phyloP scores from a whole-genome alignment of 2,888 invertebrate species.

The Drosophila limbata region DNA sequence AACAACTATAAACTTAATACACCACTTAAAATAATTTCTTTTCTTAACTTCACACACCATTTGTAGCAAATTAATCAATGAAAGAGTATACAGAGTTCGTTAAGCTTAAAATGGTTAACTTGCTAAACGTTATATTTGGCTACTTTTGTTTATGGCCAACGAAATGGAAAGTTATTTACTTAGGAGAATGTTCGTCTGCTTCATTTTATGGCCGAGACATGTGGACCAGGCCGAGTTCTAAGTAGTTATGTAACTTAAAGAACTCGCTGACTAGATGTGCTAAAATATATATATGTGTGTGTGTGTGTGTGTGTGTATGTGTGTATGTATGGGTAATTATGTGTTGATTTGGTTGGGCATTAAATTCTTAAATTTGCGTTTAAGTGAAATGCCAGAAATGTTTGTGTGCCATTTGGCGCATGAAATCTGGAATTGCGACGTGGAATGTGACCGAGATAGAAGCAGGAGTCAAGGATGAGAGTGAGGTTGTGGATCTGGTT shows the following conservation, averaged over 20 bases:
- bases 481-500: slow-evolving; percentile 31
- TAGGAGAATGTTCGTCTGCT: slow-evolving; percentile 61
- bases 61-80: too few relatives aligned
- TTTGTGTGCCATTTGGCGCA: slow-evolving; percentile 67
- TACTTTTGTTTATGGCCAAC: slow-evolving; percentile 74
- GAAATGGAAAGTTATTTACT: slow-evolving; percentile 81
- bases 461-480: background rate
- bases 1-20: too few relatives aligned
- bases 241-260: slow-evolving; percentile 28
- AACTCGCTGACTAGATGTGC: background rate
- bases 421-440: slow-evolving; percentile 72
- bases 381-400: slow-evolving; percentile 59
- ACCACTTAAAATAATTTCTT: too few relatives aligned
- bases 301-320: too few relatives aligned
- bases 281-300: too few relatives aligned
- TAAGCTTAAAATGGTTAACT: background rate
- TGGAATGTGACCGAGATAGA: slow-evolving; percentile 43
- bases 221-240: slow-evolving; percentile 49
- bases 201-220: slow-evolving; percentile 77
- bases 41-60: too few relatives aligned
- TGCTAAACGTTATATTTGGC: slow-evolving; percentile 28
- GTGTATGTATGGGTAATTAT: slow-evolving; percentile 63
- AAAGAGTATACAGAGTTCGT: slow-evolving; percentile 12
- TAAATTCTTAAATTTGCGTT: slow-evolving; percentile 74
- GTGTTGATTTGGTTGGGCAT: slow-evolving; percentile 70